These are phyloP conservation scores for Bolborhynchus lineola DNA, from an alignment of 2,113 vertebrate species.

Conservation along the genomic window DNA sequence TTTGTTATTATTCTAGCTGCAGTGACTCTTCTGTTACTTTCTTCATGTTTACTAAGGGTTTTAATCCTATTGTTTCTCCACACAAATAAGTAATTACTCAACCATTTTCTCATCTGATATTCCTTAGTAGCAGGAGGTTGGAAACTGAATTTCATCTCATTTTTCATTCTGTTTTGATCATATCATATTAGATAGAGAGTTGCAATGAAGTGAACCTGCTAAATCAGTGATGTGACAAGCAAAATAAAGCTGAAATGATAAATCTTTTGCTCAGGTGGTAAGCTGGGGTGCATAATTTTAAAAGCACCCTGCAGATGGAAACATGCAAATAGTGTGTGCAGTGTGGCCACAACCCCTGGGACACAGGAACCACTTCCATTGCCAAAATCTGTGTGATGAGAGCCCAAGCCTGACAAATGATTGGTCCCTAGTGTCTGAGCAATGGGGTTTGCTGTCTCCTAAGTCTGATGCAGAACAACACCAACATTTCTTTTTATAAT, in stretches of 20 bases:
- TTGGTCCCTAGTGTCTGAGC: not conserved
- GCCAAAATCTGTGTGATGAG: not conserved
- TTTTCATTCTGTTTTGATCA: conserved; percentile 9
- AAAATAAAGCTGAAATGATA: conserved; percentile 25
- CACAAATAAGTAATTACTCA: conserved; percentile 31
- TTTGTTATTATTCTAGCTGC: not conserved
- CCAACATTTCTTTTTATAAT: not conserved
- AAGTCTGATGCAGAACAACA: not conserved
- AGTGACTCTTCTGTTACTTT: not conserved
- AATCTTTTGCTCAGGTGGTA: not conserved
- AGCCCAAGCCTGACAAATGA: not conserved
- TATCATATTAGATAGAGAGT: not conserved
- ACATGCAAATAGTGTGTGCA: not conserved
- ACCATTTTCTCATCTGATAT: conserved; percentile 5
- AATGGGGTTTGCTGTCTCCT: not conserved
- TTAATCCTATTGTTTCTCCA: not conserved
- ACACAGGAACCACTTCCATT: not conserved
- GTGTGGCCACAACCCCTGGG: fast-evolving
- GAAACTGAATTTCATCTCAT: not conserved
- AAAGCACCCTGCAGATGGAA: not conserved
- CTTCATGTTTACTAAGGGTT: not conserved
- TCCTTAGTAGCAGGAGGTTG: not conserved
- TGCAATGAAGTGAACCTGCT: not conserved
- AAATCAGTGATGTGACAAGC: conserved; percentile 10
- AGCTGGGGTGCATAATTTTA: not conserved